Base-by-base conservation (phyloP, 92 coral and sea anemone genomes). In the Metridium senile region DNA sequence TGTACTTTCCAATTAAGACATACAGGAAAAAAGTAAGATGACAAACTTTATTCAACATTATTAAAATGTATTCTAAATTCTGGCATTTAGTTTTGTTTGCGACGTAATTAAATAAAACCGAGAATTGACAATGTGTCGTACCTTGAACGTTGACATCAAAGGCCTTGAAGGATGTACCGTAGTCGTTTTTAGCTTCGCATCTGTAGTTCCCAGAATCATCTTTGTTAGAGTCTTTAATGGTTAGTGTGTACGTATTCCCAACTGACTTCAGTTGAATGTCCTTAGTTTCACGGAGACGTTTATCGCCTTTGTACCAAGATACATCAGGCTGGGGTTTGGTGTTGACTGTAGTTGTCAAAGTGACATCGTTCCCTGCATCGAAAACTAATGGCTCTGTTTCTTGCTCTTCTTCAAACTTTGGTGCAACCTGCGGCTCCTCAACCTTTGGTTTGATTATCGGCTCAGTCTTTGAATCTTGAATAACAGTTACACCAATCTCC, bases 271-370 rank as follows among this genome's bases (percentile, higher is more conserved):
- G 65, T 61, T 83, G 78, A 28, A 83, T 81, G 35, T 89, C 74
- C 21, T 59, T 71, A 49, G 79, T 74, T 39, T 86, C 82, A 23
- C 71, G 75, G 66, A 90, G 71, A 9, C 76, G 89, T 32, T 70
- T 57, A 43, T 82, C 89, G 58, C 87, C 86, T 73, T 90, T 90
- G 39, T 78, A 87, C 95, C 95, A 90, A 58, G 78, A 21, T 57
- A 90, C 79, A 33, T 87, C 54, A 0, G 82, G 78, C 22, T 87
- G 56, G 18, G 91, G 89, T 33, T 77, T 77, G 13, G 88, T 75
- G 20, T 78, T 63, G 13, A 79, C 32, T 26, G 69, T 79, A 0
- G 66, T 68, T 18, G 64, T 79, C 27, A 79, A 70, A n/a, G 13
- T 70, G 18, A 79, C 66, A 53, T 79, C 77, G 20, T 79, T 25